These are phyloP conservation scores for Sphenodon punctatus DNA, from an alignment of 2,797 vertebrate species.

Conservation along the genomic window DNA sequence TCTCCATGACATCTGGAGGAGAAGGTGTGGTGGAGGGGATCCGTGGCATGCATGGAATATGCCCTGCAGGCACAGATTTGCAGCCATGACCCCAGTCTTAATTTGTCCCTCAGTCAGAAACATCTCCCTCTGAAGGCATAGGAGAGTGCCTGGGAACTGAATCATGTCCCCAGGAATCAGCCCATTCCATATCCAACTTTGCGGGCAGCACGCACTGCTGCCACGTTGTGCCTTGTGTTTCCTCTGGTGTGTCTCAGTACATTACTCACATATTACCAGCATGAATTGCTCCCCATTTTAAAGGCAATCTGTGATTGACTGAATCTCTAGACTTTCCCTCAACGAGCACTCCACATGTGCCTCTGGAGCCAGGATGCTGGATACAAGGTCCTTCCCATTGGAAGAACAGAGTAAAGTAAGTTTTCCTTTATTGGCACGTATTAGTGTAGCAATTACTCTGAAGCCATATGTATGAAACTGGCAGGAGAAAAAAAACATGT, in stretches of 20 bases:
- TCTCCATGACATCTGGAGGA: no score
- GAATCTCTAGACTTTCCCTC: background rate
- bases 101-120: no score
- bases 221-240: background rate
- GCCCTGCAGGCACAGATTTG: no score
- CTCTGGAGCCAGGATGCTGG: background rate
- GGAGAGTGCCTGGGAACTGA: no score
- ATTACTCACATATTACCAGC: background rate
- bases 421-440: background rate
- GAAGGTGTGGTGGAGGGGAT: no score
- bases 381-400: background rate
- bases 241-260: background rate
- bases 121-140: no score
- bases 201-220: background rate
- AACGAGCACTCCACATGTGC: background rate
- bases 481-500: background rate
- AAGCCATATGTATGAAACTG: background rate
- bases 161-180: no score
- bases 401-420: background rate
- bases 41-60: no score
- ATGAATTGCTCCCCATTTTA: background rate
- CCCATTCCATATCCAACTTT: no score
- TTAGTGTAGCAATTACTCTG: background rate
- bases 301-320: background rate
- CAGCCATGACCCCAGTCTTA: no score